Evolutionary conservation across 2,888 invertebrate genomes (phyloP).

Genomic region (Augochlorella aurata): DNA sequence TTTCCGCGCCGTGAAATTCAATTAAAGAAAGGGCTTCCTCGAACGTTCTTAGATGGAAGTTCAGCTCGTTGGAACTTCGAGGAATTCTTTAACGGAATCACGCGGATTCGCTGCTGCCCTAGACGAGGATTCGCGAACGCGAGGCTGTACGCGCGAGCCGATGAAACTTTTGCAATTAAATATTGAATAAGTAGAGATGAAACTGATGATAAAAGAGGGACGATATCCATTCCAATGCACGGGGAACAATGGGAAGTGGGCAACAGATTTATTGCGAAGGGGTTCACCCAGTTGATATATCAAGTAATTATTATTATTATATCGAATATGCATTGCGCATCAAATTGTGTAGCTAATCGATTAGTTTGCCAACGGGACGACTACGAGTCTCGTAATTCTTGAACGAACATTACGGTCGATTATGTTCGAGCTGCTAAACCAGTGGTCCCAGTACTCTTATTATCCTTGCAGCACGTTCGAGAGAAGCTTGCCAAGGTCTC

Average conservation of each 20-base stretch:
- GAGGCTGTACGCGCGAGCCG: background rate
- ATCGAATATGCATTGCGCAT: too few species aligned
- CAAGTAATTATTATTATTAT: too few species aligned
- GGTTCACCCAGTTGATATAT: too few species aligned
- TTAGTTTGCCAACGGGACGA: background rate
- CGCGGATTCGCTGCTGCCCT: background rate
- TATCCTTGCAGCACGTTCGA: background rate
- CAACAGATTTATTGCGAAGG: too few species aligned
- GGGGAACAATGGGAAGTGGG: too few species aligned
- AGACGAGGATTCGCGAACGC: too few species aligned
- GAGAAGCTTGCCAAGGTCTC: slow-evolving; percentile 8
- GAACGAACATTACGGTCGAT: background rate
- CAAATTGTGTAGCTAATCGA: background rate
- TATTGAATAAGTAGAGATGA: too few species aligned
- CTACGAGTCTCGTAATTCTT: background rate
- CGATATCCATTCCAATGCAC: too few species aligned
- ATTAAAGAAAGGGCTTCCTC: background rate
- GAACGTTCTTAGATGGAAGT: background rate
- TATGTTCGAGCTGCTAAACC: background rate
- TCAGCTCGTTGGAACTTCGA: background rate
- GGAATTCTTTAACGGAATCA: background rate
- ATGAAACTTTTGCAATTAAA: background rate
- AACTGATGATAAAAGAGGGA: too few species aligned
- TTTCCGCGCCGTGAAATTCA: background rate
- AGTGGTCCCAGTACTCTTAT: background rate